Conservation (phyloP, 2,113 vertebrate species). For the Cathartes aura region DNA sequence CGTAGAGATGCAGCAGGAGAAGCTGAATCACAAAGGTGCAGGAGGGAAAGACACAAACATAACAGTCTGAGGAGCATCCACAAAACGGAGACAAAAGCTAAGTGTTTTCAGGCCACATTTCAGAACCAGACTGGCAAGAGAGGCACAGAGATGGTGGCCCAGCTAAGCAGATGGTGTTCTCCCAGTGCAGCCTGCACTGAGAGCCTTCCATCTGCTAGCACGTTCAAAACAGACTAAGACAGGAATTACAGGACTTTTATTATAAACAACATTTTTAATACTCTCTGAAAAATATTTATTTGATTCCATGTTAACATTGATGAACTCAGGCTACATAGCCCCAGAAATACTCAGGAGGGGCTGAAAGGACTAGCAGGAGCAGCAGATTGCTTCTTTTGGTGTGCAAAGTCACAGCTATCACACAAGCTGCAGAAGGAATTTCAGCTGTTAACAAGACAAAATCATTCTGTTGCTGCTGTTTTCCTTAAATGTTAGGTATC, state of each 20-base stretch:
- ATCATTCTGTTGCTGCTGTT: not conserved
- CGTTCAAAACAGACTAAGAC: not conserved
- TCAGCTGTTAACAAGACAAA: not conserved
- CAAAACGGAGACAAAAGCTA: not conserved
- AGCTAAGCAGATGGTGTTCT: conserved; percentile 38
- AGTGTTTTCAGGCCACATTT: not conserved
- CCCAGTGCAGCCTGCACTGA: not conserved
- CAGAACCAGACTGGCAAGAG: not conserved
- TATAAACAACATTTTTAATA: conserved; percentile 12
- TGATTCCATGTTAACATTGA: not conserved
- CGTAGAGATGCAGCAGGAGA: not conserved
- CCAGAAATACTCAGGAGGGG: not conserved
- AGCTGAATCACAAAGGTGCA: not conserved
- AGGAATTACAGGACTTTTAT: not conserved
- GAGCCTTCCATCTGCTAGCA: conserved; percentile 15
- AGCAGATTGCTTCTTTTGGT: not conserved
- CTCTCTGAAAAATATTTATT: conserved; percentile 39
- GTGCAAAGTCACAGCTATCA: not conserved
- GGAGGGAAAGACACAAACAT: not conserved
- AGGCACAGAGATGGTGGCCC: not conserved
- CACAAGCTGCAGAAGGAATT: not conserved
- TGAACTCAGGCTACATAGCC: not conserved
- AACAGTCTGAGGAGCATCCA: not conserved
- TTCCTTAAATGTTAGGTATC: not conserved
- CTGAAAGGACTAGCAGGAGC: not conserved